A percentile compares a stretch with the other conserved stretches of the same genome.
These are phyloP conservation scores for Apis florea DNA, from an alignment of 1,140 invertebrate genomes.

Conservation along the genomic window DNA sequence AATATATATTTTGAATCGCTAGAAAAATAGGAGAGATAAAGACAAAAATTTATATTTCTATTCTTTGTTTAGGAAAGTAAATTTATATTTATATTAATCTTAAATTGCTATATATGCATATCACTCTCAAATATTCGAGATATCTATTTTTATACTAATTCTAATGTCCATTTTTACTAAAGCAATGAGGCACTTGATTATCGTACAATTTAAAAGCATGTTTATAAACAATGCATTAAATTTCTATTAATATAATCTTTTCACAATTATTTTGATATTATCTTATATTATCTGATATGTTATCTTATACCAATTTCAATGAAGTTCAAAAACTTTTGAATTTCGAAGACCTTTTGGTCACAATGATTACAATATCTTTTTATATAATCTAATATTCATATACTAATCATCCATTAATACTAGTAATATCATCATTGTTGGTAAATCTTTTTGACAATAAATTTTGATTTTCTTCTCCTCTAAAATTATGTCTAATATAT, in stretches of 20 bases:
- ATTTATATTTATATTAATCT: not conserved
- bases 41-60: not conserved
- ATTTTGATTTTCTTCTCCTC: constrained; percentile 63
- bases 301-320: not conserved
- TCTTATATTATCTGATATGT: too few species aligned
- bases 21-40: constrained; percentile 20
- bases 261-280: not conserved
- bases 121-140: not conserved
- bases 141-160: not conserved
- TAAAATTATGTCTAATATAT: constrained; percentile 57
- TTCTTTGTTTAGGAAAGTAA: not conserved
- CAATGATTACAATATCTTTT: not conserved
- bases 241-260: not conserved
- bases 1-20: not conserved
- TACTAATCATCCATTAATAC: not conserved
- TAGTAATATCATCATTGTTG: constrained; percentile 28
- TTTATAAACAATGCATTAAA: constrained; percentile 13
- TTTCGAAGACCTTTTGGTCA: not conserved
- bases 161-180: not conserved
- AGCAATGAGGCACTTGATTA: constrained; percentile 50
- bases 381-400: not conserved
- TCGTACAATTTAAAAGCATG: not conserved
- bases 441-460: constrained; percentile 59
- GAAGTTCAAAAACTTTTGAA: not conserved
- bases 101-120: not conserved